Evolutionary conservation across 2,888 invertebrate genomes (phyloP), one percentile per base, ranked within the genome.

Genomic region (Cosmopolites sordidus): DNA sequence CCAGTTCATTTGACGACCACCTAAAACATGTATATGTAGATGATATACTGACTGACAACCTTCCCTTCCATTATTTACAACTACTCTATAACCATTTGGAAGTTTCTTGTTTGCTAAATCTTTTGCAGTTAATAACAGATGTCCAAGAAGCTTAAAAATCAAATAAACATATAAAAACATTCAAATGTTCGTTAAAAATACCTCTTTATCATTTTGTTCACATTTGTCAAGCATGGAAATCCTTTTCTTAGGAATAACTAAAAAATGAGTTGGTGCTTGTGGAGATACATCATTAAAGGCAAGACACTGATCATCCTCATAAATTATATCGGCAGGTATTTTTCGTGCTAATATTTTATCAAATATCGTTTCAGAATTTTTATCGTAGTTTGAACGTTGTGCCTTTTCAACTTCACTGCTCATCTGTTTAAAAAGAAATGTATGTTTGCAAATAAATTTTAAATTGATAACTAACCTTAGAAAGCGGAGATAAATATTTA

Each of bases 31-130:
- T 18, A 92, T 67, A 66, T 92, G 92, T 2, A 92, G 74, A 68
- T 92, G 91, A 73, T 84, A 88, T 1, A 92, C 89, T 4, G 85
- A 85, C 70, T 92, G 92, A n/a, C 85, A 84, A 0, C 90, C 92
- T 60, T 90, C 79, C 1, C 76, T 71, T 0, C 92, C 91, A 70
- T 89, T 87, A 76, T 92, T 92, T 43, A 92, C 81, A 2, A 90
- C 84, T 6, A 89, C 68, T 5, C 90, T 75, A 75, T 85, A 90
- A 18, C 90, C 90, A 5, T 82, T 79, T 0, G 82, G 82, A 0
- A 83, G 76, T 4, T 79, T 76, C 60, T 79, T 75, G 15, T 80
- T 74, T 0, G 85, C 89, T 39, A 89, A 76, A 8, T 80, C 77
- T 11, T 80, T 80, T 0, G 89, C 89, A 11, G 83, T 81, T 43